Percentiles rank a stretch among this genome's conserved stretches.
These are phyloP conservation scores for Styela plicata DNA, from an alignment of 23 tunicate genomes.

Conservation along the genomic window DNA sequence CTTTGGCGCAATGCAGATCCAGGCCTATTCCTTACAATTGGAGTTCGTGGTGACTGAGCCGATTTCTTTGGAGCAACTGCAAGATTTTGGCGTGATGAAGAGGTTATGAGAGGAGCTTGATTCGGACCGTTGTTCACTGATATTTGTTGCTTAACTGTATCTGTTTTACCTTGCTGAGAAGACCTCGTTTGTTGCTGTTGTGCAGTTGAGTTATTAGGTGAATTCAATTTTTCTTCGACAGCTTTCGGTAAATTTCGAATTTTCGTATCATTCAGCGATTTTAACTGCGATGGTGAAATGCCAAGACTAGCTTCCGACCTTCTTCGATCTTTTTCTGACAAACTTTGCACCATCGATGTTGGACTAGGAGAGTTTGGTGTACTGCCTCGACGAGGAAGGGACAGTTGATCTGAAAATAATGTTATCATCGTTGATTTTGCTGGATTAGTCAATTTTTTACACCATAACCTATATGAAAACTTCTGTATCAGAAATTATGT, in stretches of 20 bases:
- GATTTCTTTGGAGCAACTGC: background rate
- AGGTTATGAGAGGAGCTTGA: background rate
- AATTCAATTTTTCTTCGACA: background rate
- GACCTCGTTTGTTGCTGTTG: background rate
- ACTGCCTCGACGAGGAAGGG: background rate
- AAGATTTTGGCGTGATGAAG: background rate
- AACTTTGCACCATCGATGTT: background rate
- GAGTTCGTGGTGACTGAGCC: background rate
- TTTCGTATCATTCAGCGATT: background rate
- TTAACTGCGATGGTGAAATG: background rate
- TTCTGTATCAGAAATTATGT: no score
- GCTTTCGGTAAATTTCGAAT: background rate
- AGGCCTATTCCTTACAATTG: background rate
- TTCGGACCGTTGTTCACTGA: no score
- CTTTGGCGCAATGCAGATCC: background rate
- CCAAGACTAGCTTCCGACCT: background rate
- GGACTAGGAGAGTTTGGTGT: background rate
- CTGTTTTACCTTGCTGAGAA: background rate
- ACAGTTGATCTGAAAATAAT: background rate
- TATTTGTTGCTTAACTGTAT: background rate
- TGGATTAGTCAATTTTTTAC: no score
- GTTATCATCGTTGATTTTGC: no score
- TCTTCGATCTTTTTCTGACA: background rate
- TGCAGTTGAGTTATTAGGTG: background rate
- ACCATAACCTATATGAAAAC: no score